Percentiles rank a stretch among this genome's conserved stretches.
Evolutionary conservation across 2,888 invertebrate species (phyloP).

Genomic region (Scaptodrosophila latifasciaeformis): DNA sequence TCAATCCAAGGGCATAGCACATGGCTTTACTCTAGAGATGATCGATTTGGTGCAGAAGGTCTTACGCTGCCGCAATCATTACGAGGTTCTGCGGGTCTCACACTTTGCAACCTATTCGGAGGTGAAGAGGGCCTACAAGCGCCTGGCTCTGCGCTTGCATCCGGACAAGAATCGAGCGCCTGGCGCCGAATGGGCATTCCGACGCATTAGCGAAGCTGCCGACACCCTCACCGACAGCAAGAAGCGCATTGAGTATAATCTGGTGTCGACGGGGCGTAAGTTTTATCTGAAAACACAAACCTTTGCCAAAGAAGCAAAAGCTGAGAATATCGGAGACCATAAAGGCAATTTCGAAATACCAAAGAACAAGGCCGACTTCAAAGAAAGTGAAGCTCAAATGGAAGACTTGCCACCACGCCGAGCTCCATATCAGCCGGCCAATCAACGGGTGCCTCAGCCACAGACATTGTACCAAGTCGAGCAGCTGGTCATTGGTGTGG

Average conservation of each 20-base stretch:
- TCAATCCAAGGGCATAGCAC: constrained; percentile 20
- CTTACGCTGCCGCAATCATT: constrained; percentile 83
- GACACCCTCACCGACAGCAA: constrained; percentile 84
- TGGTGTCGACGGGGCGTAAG: constrained; percentile 31
- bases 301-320: constrained; percentile 72
- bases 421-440: constrained; percentile 66
- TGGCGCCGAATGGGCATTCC: constrained; percentile 87
- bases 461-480: constrained; percentile 49
- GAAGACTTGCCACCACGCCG: constrained; percentile 53
- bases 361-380: background rate
- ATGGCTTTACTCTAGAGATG: constrained; percentile 85
- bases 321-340: background rate
- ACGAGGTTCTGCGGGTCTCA: constrained; percentile 83
- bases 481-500: constrained; percentile 51
- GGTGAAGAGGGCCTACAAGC: constrained; percentile 83
- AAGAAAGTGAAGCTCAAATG: background rate
- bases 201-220: constrained; percentile 88
- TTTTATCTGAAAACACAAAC: too few relatives aligned
- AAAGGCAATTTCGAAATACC: background rate
- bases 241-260: constrained; percentile 85
- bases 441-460: constrained; percentile 62
- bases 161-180: constrained; percentile 90
- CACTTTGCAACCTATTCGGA: constrained; percentile 82
- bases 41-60: constrained; percentile 80
- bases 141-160: constrained; percentile 86